Evolutionary conservation across 2,888 invertebrate species (phyloP), one percentile per base, ranked within the genome.

Genomic region (Andrena chrysosceles): DNA sequence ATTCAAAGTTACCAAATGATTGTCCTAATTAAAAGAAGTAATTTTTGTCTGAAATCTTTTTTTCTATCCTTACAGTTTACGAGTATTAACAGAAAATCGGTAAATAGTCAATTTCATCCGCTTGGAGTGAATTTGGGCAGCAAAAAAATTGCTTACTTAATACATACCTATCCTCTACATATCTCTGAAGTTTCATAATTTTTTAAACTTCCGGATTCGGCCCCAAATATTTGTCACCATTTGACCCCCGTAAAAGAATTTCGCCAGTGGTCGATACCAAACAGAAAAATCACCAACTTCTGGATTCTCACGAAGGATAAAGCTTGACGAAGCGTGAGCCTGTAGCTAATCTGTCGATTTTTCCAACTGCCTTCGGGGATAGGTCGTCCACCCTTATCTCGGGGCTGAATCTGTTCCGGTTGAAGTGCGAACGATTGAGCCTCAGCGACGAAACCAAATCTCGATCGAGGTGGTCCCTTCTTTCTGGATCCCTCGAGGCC

Each of bases 401-500:
- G n/a, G 4, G 69, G 56, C 31, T 49, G 74, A 35, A 80, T 85
- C 85, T 83, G 68, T 56, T 56, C 77, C 75, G 80, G 63, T 56
- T 56, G 79, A 86, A 85, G 85, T 86, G 85, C 77, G 80, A 86
- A 86, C 83, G 85, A 85, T 85, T 59, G 81, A 85, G 70, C 77
- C 81, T 62, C 73, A 48, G 83, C 74, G 79, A 78, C 75, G 87
- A 87, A 89, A 90, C 86, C 78, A 85, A 87, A 89, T 89, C 88
- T 89, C 87, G 85, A 86, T 84, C 88, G 87, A 87, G 89, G 89
- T 86, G 89, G 87, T 88, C 89, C 81, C 63, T 72, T 80, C 66
- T 74, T 75, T 82, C 67, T 33, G 56, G 69, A 70, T 75, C 74
- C 74, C 71, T 33, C 26, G 59, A 64, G 83, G 54, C 60, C 72